A percentile compares a stretch with the other conserved stretches of the same genome.
Conservation (phyloP, 2,113 vertebrate species). For the Neopipo cinnamomea region DNA sequence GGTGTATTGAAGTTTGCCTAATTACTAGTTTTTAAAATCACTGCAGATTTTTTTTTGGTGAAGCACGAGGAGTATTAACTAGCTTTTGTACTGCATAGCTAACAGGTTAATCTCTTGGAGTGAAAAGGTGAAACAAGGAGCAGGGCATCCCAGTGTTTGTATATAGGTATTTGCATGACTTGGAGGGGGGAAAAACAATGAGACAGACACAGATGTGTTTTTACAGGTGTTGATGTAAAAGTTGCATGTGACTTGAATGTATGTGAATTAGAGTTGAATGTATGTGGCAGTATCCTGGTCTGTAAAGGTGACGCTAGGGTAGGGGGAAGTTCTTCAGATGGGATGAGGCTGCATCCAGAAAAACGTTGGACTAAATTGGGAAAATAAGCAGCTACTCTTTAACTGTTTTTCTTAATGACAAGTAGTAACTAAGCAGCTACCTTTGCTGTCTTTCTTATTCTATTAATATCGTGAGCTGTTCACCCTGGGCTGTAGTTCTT, state of each 20-base stretch:
- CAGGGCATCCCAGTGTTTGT: background rate
- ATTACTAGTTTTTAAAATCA: background rate
- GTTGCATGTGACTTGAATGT: background rate
- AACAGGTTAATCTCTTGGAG: background rate
- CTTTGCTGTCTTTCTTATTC: constrained; percentile 61
- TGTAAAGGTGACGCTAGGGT: background rate
- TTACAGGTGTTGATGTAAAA: background rate
- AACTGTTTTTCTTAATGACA: background rate
- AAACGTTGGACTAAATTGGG: background rate
- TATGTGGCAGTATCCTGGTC: background rate
- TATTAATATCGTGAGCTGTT: constrained; percentile 13
- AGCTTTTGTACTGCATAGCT: background rate
- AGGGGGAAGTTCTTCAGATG: background rate
- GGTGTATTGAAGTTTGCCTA: background rate
- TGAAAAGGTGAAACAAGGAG: background rate
- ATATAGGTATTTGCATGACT: background rate
- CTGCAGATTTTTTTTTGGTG: background rate
- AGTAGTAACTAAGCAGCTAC: constrained; percentile 21
- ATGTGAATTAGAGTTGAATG: background rate
- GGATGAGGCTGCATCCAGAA: background rate
- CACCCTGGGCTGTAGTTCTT: background rate
- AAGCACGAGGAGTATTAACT: background rate
- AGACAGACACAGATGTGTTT: background rate
- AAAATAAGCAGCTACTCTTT: background rate
- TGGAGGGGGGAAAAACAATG: background rate